A percentile compares a stretch with the other conserved stretches of the same genome.
Conservation (phyloP, 2,113 vertebrate genomes). For the Sturnus vulgaris region DNA sequence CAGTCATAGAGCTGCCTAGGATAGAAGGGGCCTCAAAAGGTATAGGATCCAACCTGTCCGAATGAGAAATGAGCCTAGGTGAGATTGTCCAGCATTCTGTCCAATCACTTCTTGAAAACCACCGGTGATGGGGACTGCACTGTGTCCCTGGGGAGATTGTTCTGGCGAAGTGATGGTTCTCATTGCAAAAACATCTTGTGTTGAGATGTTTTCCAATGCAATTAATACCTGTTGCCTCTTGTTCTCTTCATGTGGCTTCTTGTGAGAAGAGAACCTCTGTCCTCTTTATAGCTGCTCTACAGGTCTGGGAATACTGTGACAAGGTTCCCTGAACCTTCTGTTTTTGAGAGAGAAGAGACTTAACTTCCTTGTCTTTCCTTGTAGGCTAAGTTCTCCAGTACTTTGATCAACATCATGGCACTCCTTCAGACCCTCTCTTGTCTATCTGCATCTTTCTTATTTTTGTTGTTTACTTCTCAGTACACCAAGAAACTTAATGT, state of each 20-base stretch:
- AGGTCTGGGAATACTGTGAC: not conserved
- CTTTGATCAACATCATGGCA: not conserved
- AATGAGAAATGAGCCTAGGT: not conserved
- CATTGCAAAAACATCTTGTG: not conserved
- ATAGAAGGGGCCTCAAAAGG: not conserved
- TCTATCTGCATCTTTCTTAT: not conserved
- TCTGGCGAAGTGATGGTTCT: not conserved
- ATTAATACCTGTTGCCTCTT: not conserved
- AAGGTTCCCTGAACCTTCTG: not conserved
- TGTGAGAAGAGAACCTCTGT: not conserved
- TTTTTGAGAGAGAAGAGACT: not conserved
- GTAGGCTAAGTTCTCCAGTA: not conserved
- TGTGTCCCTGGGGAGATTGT: not conserved
- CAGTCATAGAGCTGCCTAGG: not conserved
- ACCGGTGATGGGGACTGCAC: not conserved
- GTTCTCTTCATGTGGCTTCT: not conserved
- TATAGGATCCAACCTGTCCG: not conserved
- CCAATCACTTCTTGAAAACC: not conserved
- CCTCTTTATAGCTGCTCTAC: not conserved
- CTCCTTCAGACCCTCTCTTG: not conserved
- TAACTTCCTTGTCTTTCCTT: not conserved
- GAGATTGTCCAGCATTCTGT: not conserved
- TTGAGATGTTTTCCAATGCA: not conserved
- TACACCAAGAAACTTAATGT: not conserved
- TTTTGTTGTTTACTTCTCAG: not conserved